Percentiles rank a stretch among this genome's conserved stretches.
Conservation (phyloP, 2,888 invertebrate species). For the Caenorhabditis doughertyi region DNA sequence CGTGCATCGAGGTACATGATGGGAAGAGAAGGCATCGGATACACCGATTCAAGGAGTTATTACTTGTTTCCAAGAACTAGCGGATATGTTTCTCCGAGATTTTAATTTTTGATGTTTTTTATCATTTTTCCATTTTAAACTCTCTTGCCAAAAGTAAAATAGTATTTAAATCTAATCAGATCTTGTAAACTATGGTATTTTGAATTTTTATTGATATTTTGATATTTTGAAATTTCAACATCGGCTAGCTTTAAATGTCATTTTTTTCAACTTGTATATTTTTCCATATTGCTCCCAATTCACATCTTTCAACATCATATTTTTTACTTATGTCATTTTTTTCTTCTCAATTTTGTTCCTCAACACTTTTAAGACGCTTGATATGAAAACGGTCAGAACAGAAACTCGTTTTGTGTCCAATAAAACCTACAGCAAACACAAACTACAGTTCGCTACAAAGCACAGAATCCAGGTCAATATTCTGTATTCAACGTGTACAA, state of each 20-base stretch:
- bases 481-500: background rate
- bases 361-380: slow-evolving; percentile 19
- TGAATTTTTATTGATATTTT: too few relatives aligned
- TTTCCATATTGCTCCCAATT: background rate
- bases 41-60: slow-evolving; percentile 71
- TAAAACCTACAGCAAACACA: slow-evolving; percentile 53
- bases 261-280: slow-evolving; percentile 45
- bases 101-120: slow-evolving; percentile 20
- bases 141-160: background rate
- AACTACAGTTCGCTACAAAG: slow-evolving; percentile 57
- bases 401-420: slow-evolving; percentile 58
- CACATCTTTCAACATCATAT: background rate
- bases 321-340: slow-evolving; percentile 1
- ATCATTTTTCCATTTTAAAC: background rate
- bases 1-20: slow-evolving; percentile 81
- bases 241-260: slow-evolving; percentile 55
- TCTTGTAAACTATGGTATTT: too few relatives aligned
- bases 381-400: slow-evolving; percentile 43
- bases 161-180: slow-evolving; percentile 37
- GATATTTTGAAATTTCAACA: slow-evolving; percentile 31
- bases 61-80: slow-evolving; percentile 71
- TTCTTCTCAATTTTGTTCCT: too few relatives aligned
- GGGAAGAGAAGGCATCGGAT: slow-evolving; percentile 75
- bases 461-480: slow-evolving; percentile 34
- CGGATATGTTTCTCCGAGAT: slow-evolving; percentile 63